Conservation (phyloP, 1,140 invertebrate genomes). For the Kradibia gibbosae region DNA sequence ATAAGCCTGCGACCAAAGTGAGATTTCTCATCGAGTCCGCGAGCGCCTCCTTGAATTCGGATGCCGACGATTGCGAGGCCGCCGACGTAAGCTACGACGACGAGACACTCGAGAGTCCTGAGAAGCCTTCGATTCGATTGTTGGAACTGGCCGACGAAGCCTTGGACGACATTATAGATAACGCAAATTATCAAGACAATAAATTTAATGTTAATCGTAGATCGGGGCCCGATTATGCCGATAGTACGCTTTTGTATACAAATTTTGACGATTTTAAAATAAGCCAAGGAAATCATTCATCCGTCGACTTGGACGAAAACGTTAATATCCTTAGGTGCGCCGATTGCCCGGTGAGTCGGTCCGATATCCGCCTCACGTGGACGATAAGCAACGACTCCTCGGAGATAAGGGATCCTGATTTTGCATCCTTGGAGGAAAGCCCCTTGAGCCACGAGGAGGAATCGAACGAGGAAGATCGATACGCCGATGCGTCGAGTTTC, state of each 20-base stretch:
- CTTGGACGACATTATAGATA: background rate
- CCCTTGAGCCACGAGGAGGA: no score
- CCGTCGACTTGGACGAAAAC: background rate
- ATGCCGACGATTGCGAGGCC: conserved; percentile 14
- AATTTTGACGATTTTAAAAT: background rate
- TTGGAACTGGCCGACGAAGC: conserved; percentile 29
- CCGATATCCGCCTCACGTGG: background rate
- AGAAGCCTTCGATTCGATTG: conserved; percentile 11
- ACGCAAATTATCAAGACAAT: background rate
- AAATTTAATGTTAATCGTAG: no score
- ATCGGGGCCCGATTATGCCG: no score
- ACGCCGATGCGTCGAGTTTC: no score
- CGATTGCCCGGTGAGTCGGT: background rate
- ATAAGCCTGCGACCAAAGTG: conserved; percentile 58
- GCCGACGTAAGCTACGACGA: conserved; percentile 3
- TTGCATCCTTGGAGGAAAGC: no score
- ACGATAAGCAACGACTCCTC: no score
- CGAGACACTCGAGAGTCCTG: conserved; percentile 37
- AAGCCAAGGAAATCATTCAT: conserved; percentile 9
- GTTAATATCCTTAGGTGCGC: background rate
- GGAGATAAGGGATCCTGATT: no score
- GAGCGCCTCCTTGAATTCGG: conserved; percentile 46
- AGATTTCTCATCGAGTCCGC: conserved; percentile 63
- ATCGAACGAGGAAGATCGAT: no score
- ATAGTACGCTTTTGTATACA: no score